These are phyloP conservation scores for Saturnia japonica DNA, from an alignment of 2,888 invertebrate species.

Conservation along the genomic window DNA sequence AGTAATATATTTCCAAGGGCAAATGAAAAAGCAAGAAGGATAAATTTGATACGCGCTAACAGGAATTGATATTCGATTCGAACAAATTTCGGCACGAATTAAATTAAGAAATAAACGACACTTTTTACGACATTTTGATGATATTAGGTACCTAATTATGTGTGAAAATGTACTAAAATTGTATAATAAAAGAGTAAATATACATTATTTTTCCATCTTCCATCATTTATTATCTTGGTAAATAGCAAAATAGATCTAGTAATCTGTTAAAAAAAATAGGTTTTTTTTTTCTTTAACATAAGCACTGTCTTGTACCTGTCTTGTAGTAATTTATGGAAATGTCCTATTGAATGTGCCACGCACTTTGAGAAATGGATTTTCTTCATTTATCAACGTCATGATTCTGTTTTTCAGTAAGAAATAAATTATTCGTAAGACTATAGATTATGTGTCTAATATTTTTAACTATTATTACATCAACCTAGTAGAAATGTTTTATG, in stretches of 20 bases:
- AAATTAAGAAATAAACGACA: neutral
- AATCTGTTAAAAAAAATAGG: slow-evolving; percentile 5
- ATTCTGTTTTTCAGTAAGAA: slow-evolving; percentile 47
- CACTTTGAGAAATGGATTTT: slow-evolving; percentile 65
- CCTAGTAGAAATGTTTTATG: neutral
- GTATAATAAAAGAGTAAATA: neutral
- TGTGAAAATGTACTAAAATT: neutral
- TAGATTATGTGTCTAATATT: slow-evolving; percentile 20
- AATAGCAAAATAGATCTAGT: slow-evolving; percentile 6
- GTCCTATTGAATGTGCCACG: slow-evolving; percentile 51
- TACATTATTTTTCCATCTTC: neutral
- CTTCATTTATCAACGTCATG: slow-evolving; percentile 62
- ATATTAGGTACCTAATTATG: neutral
- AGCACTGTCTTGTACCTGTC: slow-evolving; percentile 25
- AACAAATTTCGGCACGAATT: too few relatives aligned
- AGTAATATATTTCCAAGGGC: neutral
- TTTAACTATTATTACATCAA: neutral
- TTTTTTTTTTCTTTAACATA: slow-evolving; percentile 21
- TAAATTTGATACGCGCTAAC: neutral
- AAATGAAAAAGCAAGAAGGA: neutral
- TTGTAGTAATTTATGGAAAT: slow-evolving; percentile 50
- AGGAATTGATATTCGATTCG: neutral
- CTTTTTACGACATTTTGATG: neutral
- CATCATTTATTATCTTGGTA: neutral
- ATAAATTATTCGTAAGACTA: slow-evolving; percentile 37